Evolutionary conservation across 2,797 vertebrate species (phyloP), one percentile per base, ranked within the genome.

Genomic region (Diglossa cyanea): DNA sequence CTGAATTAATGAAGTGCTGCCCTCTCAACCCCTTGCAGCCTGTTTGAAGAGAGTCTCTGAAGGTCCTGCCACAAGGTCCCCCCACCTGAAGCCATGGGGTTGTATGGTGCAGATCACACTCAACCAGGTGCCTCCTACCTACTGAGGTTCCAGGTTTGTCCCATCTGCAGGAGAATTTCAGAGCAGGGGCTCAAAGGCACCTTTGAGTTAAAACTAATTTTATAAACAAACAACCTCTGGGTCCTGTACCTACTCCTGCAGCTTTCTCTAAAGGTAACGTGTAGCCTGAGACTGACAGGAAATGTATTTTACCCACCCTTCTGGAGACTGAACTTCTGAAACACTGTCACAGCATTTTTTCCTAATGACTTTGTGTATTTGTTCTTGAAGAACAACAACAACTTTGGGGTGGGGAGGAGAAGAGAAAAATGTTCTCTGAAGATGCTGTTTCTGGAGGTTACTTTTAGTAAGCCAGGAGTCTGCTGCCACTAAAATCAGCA

Each of bases 341-440:
- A 50, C 30, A 30, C 33, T 20, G 4, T 12, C 82, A 45, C 40
- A 67, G 53, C n/a, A 50, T 37, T 92, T 94, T 93, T 92, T 93
- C 68, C 20, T 54, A 54, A 66, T 58, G 35, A 73, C 20, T 93
- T 89, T 66, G 28, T 88, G 60, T 70, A 28, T 87, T 94, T 93
- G 81, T 92, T 92, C 90, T 82, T 91, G 80, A 95, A 83, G 48
- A 74, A 50, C 25, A 83, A 23, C 71, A 94, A 12, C 50, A 81
- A 28, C 15, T 81, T 70, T 63, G 40, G 7, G 5, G 26, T 2
- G 33, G 39, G 55, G 19, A 62, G 17, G 3, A 42, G 28, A 61
- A 68, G 40, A 60, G 16, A 70, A 57, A 68, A 92, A 67, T 10
- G 13, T 84, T 93, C 37, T 67, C 45, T 63, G 48, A 83, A 84